Conservation (phyloP, 2,113 vertebrate genomes). For the Otus sunia region DNA sequence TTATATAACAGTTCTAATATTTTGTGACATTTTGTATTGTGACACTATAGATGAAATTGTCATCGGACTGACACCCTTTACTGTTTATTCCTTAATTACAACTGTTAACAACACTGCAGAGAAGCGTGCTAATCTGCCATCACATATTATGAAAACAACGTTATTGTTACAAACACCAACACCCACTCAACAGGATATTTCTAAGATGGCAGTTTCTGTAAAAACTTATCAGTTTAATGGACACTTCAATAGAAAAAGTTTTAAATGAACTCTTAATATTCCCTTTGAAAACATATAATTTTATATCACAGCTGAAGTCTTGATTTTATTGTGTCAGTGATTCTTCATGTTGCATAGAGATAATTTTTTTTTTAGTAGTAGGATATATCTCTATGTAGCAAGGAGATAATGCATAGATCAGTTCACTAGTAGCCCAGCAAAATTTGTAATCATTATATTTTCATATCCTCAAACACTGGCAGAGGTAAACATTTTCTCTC, state of each 20-base stretch:
- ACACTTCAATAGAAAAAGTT: slow-evolving; percentile 54
- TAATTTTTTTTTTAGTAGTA: background rate
- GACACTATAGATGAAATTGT: slow-evolving; percentile 84
- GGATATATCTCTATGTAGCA: background rate
- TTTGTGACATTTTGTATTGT: slow-evolving; percentile 85
- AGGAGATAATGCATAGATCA: background rate
- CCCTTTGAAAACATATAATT: slow-evolving; percentile 2
- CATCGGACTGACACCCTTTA: slow-evolving; percentile 82
- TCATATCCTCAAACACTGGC: background rate
- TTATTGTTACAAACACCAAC: slow-evolving; percentile 83
- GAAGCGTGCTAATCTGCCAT: slow-evolving; percentile 81
- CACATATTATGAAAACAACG: slow-evolving; percentile 82
- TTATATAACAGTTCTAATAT: slow-evolving; percentile 82
- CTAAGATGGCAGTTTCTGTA: slow-evolving; percentile 76
- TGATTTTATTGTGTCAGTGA: background rate
- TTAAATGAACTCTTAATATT: slow-evolving; percentile 44
- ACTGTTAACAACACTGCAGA: slow-evolving; percentile 82
- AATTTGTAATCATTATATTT: background rate
- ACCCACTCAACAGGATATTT: slow-evolving; percentile 79
- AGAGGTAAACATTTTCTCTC: background rate
- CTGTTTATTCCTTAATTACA: slow-evolving; percentile 84
- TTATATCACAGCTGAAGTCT: background rate
- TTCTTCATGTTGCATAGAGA: background rate
- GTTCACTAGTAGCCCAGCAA: background rate
- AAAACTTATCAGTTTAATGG: slow-evolving; percentile 68